Evolutionary conservation across 2,888 invertebrate species (phyloP).

Genomic region (Endomychus coccineus): DNA sequence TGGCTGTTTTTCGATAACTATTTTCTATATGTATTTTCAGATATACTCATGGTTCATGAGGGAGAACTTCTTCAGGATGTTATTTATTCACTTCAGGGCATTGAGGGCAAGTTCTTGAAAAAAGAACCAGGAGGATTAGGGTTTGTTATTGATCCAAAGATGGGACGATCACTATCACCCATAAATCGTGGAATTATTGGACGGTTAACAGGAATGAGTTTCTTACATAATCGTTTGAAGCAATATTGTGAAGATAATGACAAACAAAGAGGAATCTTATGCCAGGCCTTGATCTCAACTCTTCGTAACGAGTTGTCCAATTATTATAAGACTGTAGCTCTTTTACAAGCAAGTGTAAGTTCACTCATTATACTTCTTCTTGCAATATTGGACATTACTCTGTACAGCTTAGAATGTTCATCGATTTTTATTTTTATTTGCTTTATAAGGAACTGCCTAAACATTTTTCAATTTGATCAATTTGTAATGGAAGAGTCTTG

Average conservation of each 20-base stretch:
- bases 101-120: constrained; percentile 68
- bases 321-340: constrained; percentile 81
- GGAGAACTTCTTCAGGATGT: constrained; percentile 63
- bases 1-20: no score
- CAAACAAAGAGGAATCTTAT: constrained; percentile 61
- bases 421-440: no score
- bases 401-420: not conserved
- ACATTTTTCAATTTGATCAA: no score
- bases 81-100: constrained; percentile 81
- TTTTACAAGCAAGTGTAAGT: constrained; percentile 77
- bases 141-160: constrained; percentile 54
- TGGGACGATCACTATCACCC: constrained; percentile 47
- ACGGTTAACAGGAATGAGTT: constrained; percentile 79
- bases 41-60: constrained; percentile 23
- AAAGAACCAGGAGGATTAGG: constrained; percentile 56
- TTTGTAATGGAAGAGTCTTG: no score
- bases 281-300: constrained; percentile 79
- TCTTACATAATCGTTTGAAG: constrained; percentile 66
- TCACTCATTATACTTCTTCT: constrained; percentile 1
- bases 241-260: constrained; percentile 71
- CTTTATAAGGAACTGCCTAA: no score
- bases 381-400: not conserved
- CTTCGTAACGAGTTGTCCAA: constrained; percentile 78
- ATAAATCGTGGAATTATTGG: constrained; percentile 56
- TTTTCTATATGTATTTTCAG: constrained; percentile 4